Conservation (phyloP, 2,888 invertebrate species). For the Polydrusus cervinus region DNA sequence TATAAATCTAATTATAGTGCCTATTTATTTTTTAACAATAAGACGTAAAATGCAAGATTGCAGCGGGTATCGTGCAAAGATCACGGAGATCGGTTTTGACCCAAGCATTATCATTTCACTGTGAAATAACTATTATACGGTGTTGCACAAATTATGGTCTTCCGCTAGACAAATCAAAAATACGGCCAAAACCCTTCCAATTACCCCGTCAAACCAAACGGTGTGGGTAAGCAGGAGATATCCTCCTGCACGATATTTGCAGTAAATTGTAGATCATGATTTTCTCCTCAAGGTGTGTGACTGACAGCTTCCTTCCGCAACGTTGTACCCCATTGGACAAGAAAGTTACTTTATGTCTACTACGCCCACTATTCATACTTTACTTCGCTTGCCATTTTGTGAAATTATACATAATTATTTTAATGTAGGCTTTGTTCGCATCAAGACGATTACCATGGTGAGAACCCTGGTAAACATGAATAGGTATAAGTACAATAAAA, state of each 20-base stretch:
- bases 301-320: conserved; percentile 69
- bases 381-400: conserved; percentile 55
- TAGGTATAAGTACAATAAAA: too few relatives aligned
- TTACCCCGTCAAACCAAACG: conserved; percentile 66
- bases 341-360: conserved; percentile 50
- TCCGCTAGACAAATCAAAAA: conserved; percentile 67
- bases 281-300: conserved; percentile 58
- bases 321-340: conserved; percentile 58
- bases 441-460: conserved; percentile 13
- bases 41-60: conserved; percentile 43
- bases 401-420: conserved; percentile 59
- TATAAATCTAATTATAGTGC: conserved; percentile 50
- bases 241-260: conserved; percentile 51
- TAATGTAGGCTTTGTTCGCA: conserved; percentile 49
- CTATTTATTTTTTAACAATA: conserved; percentile 52
- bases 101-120: conserved; percentile 61
- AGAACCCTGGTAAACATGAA: neutral
- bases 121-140: conserved; percentile 68
- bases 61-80: conserved; percentile 48
- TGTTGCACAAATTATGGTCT: conserved; percentile 69
- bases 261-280: conserved; percentile 67
- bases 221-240: conserved; percentile 61
- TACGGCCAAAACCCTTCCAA: conserved; percentile 65
- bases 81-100: conserved; percentile 36
- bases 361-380: conserved; percentile 59